Evolutionary conservation across 2,797 vertebrate species (phyloP), one percentile per base, ranked within the genome.

Genomic region (Amblyopsis hoosieri): DNA sequence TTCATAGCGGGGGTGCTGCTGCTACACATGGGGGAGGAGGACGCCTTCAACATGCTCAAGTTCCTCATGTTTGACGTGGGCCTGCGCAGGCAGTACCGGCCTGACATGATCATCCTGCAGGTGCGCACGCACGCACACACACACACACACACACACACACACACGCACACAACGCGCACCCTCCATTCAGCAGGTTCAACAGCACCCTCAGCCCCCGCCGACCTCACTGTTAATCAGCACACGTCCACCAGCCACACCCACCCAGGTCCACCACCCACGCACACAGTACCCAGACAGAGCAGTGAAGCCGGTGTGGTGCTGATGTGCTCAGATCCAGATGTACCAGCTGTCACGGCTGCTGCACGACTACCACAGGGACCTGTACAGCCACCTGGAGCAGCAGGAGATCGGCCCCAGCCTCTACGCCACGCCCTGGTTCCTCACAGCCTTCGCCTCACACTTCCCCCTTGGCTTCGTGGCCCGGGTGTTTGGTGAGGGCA

Each of bases 41-140:
- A 99, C 15, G 97, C 97, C 3, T 99, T 98, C 85, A 75, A 90
- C 88, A 96, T 96, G 95, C 93, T 99, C 7, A 96, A 93, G 85
- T 98, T 98, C 82, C 94, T 99, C 13, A 99, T 99, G 97, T 99
- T 95, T 74, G 94, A 97, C 59, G 81, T 95, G 59, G 96, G 97
- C 42, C 92, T 99, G 14, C 94, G 97, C 69, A 97, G 95, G 78
- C 97, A 99, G 50, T 99, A 99, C 80, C 92, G 95, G 60, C 97
- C 96, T 2, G 96, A 98, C 86, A 99, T 99, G 97, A 96, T 96
- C 45, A 97, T 97, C 76, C 87, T 99, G 66, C 97, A 99, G 97
- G 97, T 99, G 91, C 75, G 12, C 12, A 46, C 14, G 15, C 14
- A 3, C 14, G 7, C 60, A 13, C 12, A 0, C 13, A 42, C 15